Base-by-base conservation (phyloP, 2,888 invertebrate genomes). In the Ectemnius cavifrons region DNA sequence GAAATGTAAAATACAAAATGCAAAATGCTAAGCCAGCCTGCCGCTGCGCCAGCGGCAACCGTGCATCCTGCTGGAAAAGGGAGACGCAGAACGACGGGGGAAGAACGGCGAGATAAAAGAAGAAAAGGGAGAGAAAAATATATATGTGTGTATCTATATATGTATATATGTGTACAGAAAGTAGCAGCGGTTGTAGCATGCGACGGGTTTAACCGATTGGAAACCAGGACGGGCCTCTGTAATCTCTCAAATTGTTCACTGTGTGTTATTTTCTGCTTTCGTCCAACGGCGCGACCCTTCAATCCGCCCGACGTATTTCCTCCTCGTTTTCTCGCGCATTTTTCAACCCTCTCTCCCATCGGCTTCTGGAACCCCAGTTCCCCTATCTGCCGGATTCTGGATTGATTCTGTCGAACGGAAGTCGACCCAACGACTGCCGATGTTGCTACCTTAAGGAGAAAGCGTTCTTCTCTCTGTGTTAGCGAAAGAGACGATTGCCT, bases 181-280 rank as follows among this genome's bases (percentile, higher is more conserved):
- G 60, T 28, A 37, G 60, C n/a, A 37, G n/a, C 46, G n/a, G 13
- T 18, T 46, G 59, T 66, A 58, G 49, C 57, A 57, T 61, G 63
- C 37, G 73, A 67, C 77, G 68, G 78, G 78, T 83, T 84, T 82
- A 84, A 78, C 81, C 86, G 86, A 85, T 85, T 84, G 88, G 84
- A 88, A 88, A 87, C 78, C 81, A 77, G 81, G 67, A 74, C 81
- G 65, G 72, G 73, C 80, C 84, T 84, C 85, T 86, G 84, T 88
- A 87, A 89, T 89, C 85, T 86, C 78, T 82, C 78, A 79, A 86
- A 89, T 88, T 88, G 87, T 86, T 82, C 85, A 67, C 74, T 80
- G 77, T 37, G 37, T 84, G 83, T 86, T 86, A 82, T 85, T 86
- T 85, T 85, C 81, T 74, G 73, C 68, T 79, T 79, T 80, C 74